Percentiles rank a stretch among this genome's conserved stretches.
phyloP scores from a whole-genome alignment of 2,113 vertebrate genomes.

The Acrocephalus kingi region DNA sequence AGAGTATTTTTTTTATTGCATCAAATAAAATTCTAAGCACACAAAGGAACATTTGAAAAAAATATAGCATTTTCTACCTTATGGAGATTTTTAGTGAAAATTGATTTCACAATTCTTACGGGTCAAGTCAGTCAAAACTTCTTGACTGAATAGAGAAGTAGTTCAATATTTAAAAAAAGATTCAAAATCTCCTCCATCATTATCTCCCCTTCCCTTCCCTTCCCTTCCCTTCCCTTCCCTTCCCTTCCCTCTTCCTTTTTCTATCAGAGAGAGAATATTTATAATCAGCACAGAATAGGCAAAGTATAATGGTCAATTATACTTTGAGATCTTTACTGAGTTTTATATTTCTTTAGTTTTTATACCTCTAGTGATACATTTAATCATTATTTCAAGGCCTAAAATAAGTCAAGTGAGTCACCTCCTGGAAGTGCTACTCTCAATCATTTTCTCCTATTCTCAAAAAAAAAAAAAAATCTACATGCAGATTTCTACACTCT shows the following conservation, averaged over 20 bases:
- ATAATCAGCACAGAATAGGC: background rate
- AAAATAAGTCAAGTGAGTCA: background rate
- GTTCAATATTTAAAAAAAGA: background rate
- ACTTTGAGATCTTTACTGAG: background rate
- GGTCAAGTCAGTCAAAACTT: background rate
- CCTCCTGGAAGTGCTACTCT: background rate
- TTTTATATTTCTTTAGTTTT: background rate
- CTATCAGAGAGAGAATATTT: background rate
- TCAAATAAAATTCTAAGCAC: background rate
- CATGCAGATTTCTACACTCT: background rate
- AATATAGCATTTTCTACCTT: background rate
- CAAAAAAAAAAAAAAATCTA: background rate
- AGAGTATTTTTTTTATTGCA: background rate
- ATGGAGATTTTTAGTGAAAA: background rate
- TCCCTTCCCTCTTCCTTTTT: background rate
- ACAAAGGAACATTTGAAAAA: background rate
- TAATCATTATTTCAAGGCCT: background rate
- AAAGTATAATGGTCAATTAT: background rate
- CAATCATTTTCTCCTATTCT: background rate
- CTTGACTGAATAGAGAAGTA: background rate
- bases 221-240: background rate
- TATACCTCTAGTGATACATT: background rate
- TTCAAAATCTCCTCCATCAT: background rate
- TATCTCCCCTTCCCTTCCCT: background rate
- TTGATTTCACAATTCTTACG: background rate